Base-by-base conservation (phyloP, 2,113 vertebrate genomes). In the Solea solea region DNA sequence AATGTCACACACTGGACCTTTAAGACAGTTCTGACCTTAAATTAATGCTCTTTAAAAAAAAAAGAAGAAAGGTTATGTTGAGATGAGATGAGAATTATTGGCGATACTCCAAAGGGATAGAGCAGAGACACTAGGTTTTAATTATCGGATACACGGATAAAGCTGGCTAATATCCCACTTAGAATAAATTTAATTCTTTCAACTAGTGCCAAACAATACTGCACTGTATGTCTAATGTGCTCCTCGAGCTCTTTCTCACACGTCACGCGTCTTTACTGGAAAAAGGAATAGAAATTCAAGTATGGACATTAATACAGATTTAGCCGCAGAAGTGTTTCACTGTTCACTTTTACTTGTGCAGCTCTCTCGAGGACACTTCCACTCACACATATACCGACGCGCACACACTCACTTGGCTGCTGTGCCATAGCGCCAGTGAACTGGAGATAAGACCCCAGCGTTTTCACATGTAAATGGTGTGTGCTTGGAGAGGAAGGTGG, bases 381-480 rank as follows among this genome's bases (percentile, higher is more conserved):
- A 25, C 69, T 28, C 60, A 55, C 63, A 66, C 64, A 75, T 61
- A 75, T 55, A 74, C 8, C 13, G 56, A 61, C 72, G 60, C 8
- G 60, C 8, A 15, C 82, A 64, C 69, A 5, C 67, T 80, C 61
- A 62, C 74, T 86, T 78, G 83, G 90, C 83, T 74, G 78, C 52
- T 56, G 81, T 81, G 60, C 85, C 88, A 83, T 80, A 82, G 83
- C 88, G 87, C 81, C 85, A 87, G 86, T 80, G 86, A 84, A 64
- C 86, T 85, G 85, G 59, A 85, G 90, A 93, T 93, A 93, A 93
- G 92, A 82, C 82, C 73, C 34, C 58, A 21, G 67, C 80, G 90
- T 92, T 92, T 94, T 94, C 91, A 90, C 85, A 94, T 94, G 91
- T 90, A 93, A 93, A 94, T 94, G 82, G 49, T 57, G 85, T 48